Conservation (phyloP, 2,113 vertebrate genomes). For the Syngnathoides biaculeatus region DNA sequence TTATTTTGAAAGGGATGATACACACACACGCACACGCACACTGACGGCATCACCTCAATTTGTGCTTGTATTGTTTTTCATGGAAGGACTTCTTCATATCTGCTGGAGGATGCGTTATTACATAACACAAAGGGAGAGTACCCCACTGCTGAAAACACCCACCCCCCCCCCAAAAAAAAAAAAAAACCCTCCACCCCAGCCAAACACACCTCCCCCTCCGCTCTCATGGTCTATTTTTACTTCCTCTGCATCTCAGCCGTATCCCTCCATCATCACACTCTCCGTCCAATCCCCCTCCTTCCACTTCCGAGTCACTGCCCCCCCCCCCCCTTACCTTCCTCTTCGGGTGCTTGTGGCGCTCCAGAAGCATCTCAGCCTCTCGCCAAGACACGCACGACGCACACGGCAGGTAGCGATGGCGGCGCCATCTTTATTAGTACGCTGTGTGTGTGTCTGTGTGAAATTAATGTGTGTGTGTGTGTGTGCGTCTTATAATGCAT, state of each 20-base stretch:
- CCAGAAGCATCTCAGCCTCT: constrained; percentile 52
- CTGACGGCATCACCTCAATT: neutral
- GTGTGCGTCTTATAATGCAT: neutral
- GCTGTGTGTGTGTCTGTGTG: constrained; percentile 10
- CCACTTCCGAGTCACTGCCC: constrained; percentile 40
- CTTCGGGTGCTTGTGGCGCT: constrained; percentile 35
- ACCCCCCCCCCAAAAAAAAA: neutral
- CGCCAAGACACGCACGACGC: constrained; percentile 50
- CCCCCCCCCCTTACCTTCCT: constrained; percentile 39
- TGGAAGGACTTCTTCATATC: neutral
- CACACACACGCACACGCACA: neutral
- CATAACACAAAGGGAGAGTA: neutral
- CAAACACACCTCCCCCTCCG: constrained; percentile 3
- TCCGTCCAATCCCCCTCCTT: constrained; percentile 46
- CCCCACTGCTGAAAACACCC: constrained; percentile 2
- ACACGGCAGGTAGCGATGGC: constrained; percentile 66
- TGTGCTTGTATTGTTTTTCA: neutral
- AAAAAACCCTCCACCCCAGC: too few relatives aligned
- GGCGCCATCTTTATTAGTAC: constrained; percentile 21
- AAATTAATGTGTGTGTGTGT: constrained; percentile 7
- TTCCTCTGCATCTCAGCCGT: constrained; percentile 41
- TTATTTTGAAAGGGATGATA: too few relatives aligned
- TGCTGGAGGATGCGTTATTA: constrained; percentile 2
- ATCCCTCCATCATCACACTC: constrained; percentile 48
- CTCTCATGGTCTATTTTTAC: constrained; percentile 48